Evolutionary conservation across 1,140 invertebrate genomes (phyloP), one percentile per base, ranked within the genome.

Genomic region (Diploscapter pachys): DNA sequence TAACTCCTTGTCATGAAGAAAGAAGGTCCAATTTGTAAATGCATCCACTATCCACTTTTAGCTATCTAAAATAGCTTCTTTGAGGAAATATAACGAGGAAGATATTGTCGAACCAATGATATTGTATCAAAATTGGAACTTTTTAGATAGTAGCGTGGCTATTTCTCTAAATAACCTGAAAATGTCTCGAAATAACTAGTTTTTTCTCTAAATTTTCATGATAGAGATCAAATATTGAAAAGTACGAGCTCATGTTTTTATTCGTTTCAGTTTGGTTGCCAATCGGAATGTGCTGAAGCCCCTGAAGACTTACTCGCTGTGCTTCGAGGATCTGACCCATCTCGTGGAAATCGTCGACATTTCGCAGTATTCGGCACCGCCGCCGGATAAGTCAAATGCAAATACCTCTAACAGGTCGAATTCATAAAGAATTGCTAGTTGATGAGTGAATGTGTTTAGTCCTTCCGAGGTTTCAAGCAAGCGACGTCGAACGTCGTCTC

Each of bases 341-440:
- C 70, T 77, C 50, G 76, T 85, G 2, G 31, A 78, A 13, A 63
- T 78, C 55, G 80, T 79, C n/a, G 81, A 84, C 55, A 71, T 80
- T 64, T 80, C 71, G 5, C 31, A 64, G 3, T 50, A 71, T 64
- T 69, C 68, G 13, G 5, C 70, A 3, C 68, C 73, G 4, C 73
- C 73, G 48, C 73, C 73, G 2, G 5, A 5, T 5, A 68, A 55
- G 66, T 68, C 31, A 31, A 6, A 68, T 52, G 66, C 57, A 68
- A 9, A 50, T 52, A 6, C 11, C 51, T 68, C 51, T 50, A 6
- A 6, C 51, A 52, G 11, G 53, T 9, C 5, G 5, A 52, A 11
- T 68, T 8, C 48, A 68, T 68, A 11, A 31, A 31, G 31, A 31
- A 31, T 31, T 31, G 31, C 31, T 31, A 31, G 31, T 31, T 31